Percentiles rank a stretch among this genome's conserved stretches.
Evolutionary conservation across 2,888 invertebrate genomes (phyloP).

Genomic region (Leucoma salicis): DNA sequence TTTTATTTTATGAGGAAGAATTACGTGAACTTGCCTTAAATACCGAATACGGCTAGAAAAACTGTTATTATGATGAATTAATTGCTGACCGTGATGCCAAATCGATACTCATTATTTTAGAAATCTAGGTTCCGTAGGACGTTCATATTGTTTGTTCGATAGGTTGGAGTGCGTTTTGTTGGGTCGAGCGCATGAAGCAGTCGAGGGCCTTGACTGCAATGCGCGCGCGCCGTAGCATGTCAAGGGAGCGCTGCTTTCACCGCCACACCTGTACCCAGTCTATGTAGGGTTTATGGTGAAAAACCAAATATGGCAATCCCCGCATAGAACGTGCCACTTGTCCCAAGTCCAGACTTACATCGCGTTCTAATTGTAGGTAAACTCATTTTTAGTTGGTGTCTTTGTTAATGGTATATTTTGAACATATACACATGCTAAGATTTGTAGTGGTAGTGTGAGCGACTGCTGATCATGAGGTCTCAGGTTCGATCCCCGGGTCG

Average conservation of each 20-base stretch:
- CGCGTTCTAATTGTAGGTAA: too few relatives aligned
- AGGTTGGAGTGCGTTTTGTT: slow-evolving; percentile 43
- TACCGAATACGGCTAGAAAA: too few relatives aligned
- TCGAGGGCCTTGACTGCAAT: slow-evolving; percentile 77
- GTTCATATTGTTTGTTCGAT: slow-evolving; percentile 52
- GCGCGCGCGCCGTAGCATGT: slow-evolving; percentile 79
- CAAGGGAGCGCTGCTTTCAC: slow-evolving; percentile 82
- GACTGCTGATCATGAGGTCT: too few relatives aligned
- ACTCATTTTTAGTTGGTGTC: too few relatives aligned
- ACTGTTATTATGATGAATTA: slow-evolving; percentile 1
- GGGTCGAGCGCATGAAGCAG: slow-evolving; percentile 52
- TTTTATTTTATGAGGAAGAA: too few relatives aligned
- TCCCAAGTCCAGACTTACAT: too few relatives aligned
- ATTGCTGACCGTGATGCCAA: slow-evolving; percentile 5
- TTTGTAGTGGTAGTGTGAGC: too few relatives aligned
- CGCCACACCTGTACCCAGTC: slow-evolving; percentile 67
- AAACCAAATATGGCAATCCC: slow-evolving; percentile 5
- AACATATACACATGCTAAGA: too few relatives aligned
- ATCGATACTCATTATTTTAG: slow-evolving; percentile 12
- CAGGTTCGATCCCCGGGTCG: too few relatives aligned
- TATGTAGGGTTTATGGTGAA: slow-evolving; percentile 38
- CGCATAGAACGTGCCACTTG: too few relatives aligned
- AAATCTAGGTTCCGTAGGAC: slow-evolving; percentile 21
- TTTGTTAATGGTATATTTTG: too few relatives aligned
- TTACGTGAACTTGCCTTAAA: too few relatives aligned